Evolutionary conservation across 2,888 invertebrate genomes (phyloP).

Genomic region (Lasiommata megera): DNA sequence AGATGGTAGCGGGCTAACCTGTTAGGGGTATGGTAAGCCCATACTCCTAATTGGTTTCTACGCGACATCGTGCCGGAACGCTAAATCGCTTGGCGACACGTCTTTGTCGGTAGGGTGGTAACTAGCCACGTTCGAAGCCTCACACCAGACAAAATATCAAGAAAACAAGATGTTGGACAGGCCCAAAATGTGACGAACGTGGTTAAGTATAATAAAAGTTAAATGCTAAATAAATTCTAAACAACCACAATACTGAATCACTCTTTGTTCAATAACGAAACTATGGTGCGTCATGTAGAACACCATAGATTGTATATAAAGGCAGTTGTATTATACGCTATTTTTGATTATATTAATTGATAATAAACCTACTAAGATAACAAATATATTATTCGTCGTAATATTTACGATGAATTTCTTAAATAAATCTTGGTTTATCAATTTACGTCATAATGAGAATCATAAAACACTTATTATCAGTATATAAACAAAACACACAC

Average conservation of each 20-base stretch:
- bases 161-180: background rate
- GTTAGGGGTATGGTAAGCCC: no score
- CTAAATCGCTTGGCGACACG: no score
- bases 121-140: no score
- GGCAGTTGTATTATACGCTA: background rate
- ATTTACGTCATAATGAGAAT: background rate
- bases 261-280: conserved; percentile 31
- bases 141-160: no score
- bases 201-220: conserved; percentile 19
- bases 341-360: no score
- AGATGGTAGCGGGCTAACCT: no score
- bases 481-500: background rate
- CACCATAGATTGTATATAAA: background rate
- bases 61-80: no score
- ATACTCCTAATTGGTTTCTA: no score
- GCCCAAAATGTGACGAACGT: conserved; percentile 19
- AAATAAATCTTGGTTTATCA: background rate
- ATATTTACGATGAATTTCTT: background rate
- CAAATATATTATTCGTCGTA: background rate
- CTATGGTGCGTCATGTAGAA: conserved; percentile 10
- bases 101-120: no score
- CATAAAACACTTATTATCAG: background rate
- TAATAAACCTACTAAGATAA: background rate
- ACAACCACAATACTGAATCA: conserved; percentile 58
- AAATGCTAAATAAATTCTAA: conserved; percentile 33